Evolutionary conservation across 2,888 invertebrate genomes (phyloP).

Genomic region (Chirona hameri): DNA sequence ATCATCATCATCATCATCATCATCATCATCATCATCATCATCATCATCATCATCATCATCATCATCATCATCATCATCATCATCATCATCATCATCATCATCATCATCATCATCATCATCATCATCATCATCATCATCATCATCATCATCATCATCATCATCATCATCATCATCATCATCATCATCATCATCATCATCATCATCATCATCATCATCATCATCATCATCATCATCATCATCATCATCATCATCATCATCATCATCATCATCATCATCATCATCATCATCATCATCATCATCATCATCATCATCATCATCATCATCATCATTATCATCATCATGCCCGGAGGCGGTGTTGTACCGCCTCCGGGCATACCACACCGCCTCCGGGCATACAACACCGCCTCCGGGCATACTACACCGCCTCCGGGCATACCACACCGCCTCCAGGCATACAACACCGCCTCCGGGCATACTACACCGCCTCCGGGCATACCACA

Average conservation of each 20-base stretch:
- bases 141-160: slow-evolving; percentile 30
- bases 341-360: too few species aligned
- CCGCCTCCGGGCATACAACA: too few species aligned
- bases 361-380: too few species aligned
- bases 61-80: slow-evolving; percentile 30
- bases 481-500: too few species aligned
- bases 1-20: slow-evolving; percentile 29
- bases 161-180: slow-evolving; percentile 30
- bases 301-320: slow-evolving; percentile 31
- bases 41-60: slow-evolving; percentile 30
- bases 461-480: too few species aligned
- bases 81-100: slow-evolving; percentile 29
- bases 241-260: slow-evolving; percentile 30
- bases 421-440: too few species aligned
- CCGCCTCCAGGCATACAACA: too few species aligned
- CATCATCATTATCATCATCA: slow-evolving; percentile 29
- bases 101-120: slow-evolving; percentile 26
- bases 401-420: too few species aligned
- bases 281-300: slow-evolving; percentile 30
- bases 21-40: slow-evolving; percentile 28
- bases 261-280: slow-evolving; percentile 30
- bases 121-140: slow-evolving; percentile 28
- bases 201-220: slow-evolving; percentile 28
- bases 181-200: slow-evolving; percentile 30
- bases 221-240: slow-evolving; percentile 30